Base-by-base conservation (phyloP, 2,888 invertebrate genomes). In the Dendrolimus pini region DNA sequence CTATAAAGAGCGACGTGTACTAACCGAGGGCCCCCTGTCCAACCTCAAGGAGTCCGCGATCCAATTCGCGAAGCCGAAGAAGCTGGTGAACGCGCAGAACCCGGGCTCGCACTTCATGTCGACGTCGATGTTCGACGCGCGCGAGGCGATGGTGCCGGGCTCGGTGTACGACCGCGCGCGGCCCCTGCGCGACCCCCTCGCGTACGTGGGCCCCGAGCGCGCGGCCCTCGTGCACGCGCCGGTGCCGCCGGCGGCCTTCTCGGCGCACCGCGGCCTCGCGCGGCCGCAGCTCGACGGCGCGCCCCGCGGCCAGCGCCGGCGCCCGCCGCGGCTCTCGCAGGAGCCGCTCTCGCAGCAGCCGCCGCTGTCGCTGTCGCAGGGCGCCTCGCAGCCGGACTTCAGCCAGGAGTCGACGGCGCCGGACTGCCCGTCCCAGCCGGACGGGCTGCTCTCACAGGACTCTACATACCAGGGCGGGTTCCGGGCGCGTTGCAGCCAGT, bases 41-140 rank as follows among this genome's bases (percentile, higher is more conserved):
- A 99, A 99, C 83, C 90, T 99, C 58, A 99, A 99, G 77, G 98
- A 99, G 82, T 98, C 98, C 0, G 93, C 98, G 75, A 98, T 99
- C 61, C 98, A 98, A 81, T 98, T 99, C 83, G 96, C 98, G 42
- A 99, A 99, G 83, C 99, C 99, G 1, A 97, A 98, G 83, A 98
- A 98, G 82, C 92, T 99, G 65, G 94, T 98, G 18, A 99, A 99
- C 82, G 94, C 96, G 0, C 94, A 96, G 59, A 99, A 99, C 84
- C 99, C 99, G 1, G 98, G 98, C 0, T 96, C 98, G 0, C 98
- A 99, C 77, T 99, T 99, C 81, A 99, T 99, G 99, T 97, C 96
- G 58, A 98, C 97, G 41, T 96, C 97, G 41, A 98, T 98, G 94
- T 99, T 97, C 83, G 98, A 98, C 86, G 99, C 99, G 13, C 93